phyloP scores from a whole-genome alignment of 2,888 invertebrate species.

The Hyles lineata region DNA sequence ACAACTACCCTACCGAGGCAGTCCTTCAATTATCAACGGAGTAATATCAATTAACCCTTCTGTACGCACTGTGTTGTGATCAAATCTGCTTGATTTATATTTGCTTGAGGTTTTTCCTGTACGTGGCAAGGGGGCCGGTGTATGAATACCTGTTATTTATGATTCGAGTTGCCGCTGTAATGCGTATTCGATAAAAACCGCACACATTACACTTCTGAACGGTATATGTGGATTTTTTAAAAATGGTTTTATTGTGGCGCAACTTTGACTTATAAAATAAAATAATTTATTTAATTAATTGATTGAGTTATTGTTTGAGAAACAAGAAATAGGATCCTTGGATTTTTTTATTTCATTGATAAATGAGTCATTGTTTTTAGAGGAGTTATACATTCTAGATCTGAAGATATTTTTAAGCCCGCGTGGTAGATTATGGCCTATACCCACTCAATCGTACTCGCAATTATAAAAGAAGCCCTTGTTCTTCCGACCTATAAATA shows the following conservation, averaged over 20 bases:
- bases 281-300: neutral
- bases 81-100: conserved; percentile 59
- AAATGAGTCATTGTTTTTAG: too few species aligned
- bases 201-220: neutral
- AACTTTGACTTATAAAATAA: neutral
- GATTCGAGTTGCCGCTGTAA: conserved; percentile 42
- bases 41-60: neutral
- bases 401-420: too few species aligned
- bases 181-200: conserved; percentile 26
- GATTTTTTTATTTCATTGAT: too few species aligned
- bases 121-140: conserved; percentile 51
- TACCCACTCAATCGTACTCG: too few species aligned
- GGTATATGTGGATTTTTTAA: neutral
- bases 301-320: too few species aligned
- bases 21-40: neutral
- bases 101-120: conserved; percentile 54
- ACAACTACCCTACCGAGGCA: too few species aligned
- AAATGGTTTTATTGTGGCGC: neutral
- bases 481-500: too few species aligned
- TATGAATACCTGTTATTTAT: conserved; percentile 64
- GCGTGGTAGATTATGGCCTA: too few species aligned
- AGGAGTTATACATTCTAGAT: too few species aligned
- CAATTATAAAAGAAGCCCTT: too few species aligned
- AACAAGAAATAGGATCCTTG: too few species aligned
- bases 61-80: conserved; percentile 34